Conservation (phyloP, 1,140 invertebrate genomes). For the Neodiprion virginianus region DNA sequence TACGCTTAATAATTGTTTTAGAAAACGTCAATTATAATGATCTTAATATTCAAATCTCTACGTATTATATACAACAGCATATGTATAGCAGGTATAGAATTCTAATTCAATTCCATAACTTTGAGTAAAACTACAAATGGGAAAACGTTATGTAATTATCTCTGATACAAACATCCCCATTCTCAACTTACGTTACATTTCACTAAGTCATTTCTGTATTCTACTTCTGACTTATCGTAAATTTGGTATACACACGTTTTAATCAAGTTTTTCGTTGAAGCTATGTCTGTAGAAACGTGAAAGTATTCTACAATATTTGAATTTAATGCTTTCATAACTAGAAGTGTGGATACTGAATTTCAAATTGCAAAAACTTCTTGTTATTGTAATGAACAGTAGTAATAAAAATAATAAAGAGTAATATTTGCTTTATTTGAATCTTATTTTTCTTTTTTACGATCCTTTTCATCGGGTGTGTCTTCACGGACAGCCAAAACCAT, state of each 20-base stretch:
- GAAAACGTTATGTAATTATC: not conserved
- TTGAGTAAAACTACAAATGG: not conserved
- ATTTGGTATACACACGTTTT: not conserved
- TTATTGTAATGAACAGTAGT: not conserved
- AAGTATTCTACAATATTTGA: too few species aligned
- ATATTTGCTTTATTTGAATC: not conserved
- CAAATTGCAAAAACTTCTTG: not conserved
- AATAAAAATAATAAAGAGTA: not conserved
- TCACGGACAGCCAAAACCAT: slow-evolving; percentile 64
- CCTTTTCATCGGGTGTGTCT: slow-evolving; percentile 49
- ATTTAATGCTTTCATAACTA: too few species aligned
- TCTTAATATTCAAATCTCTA: not conserved
- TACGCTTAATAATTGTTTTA: not conserved
- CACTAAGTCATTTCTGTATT: not conserved
- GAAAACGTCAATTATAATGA: not conserved
- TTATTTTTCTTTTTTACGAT: slow-evolving; percentile 52
- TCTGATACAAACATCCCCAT: not conserved
- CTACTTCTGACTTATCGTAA: not conserved
- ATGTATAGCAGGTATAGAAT: not conserved
- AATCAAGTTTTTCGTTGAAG: not conserved
- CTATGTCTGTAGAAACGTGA: not conserved
- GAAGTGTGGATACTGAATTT: too few species aligned
- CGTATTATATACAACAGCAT: not conserved
- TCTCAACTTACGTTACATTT: not conserved
- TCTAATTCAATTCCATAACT: not conserved